Conservation (phyloP, 2,113 vertebrate species). For the Silurus meridionalis region DNA sequence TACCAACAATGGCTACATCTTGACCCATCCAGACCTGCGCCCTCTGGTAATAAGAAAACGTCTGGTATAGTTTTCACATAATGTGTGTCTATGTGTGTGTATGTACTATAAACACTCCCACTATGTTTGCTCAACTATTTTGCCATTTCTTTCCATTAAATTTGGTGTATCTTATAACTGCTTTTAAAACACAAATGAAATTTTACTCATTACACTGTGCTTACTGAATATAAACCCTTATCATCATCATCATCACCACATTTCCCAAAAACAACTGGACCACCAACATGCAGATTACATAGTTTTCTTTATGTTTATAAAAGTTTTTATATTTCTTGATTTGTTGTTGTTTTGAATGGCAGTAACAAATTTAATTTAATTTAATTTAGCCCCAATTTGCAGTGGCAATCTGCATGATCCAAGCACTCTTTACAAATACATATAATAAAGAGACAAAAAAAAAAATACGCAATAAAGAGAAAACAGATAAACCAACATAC, state of each 20-base stretch:
- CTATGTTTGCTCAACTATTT: not conserved
- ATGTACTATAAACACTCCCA: slow-evolving; percentile 8
- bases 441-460: not conserved
- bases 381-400: not conserved
- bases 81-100: slow-evolving; percentile 43
- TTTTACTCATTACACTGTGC: no score
- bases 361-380: not conserved
- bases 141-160: not conserved
- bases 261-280: not conserved
- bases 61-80: not conserved
- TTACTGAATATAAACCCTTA: no score
- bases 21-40: slow-evolving; percentile 95
- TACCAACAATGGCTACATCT: slow-evolving; percentile 98
- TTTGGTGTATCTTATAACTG: slow-evolving; percentile 4
- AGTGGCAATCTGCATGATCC: not conserved
- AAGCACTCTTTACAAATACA: not conserved
- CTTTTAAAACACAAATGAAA: not conserved
- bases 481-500: not conserved
- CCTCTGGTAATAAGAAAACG: slow-evolving; percentile 82
- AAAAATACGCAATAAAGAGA: not conserved
- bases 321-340: not conserved
- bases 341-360: not conserved
- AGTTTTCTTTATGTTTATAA: not conserved
- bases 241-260: not conserved
- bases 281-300: not conserved